Base-by-base conservation (phyloP, 2,797 vertebrate species). In the Danio tinwini region DNA sequence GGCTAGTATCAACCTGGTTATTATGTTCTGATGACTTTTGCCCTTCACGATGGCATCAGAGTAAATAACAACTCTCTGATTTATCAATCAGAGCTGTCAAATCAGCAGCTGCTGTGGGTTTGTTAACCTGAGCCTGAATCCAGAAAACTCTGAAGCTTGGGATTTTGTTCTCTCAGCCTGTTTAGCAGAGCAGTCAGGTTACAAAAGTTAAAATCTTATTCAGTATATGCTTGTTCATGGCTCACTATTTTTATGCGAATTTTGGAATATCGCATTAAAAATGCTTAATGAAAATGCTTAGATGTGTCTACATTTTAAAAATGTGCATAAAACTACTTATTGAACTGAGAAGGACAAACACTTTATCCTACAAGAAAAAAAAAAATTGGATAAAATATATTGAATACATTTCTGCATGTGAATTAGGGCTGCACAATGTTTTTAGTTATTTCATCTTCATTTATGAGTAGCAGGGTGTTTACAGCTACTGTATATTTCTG, bases 31-130 rank as follows among this genome's bases (percentile, higher is more conserved):
- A 65, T 76, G 68, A 65, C 74, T 81, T 61, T 59, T 76, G 52
- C 71, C 76, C 81, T 70, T 61, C 21, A 49, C 44, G 1, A 74
- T 82, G 55, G 70, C 72, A 76, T 63, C 21, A 61, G 42, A 76
- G 76, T 81, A 85, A 84, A 86, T 81, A 84, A 47, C 58, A 64
- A 21, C 71, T 49, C 47, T 55, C 29, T 67, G 44, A 83, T 83
- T 78, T 80, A 78, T 76, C 56, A 55, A 76, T 82, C 62, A 44
- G 10, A 39, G 39, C 16, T 78, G 74, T 79, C 74, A 77, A 74
- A 74, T 78, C 16, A 77, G 19, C 42, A 65, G 39, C 56, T 81
- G 53, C 37, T 50, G n/a, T 56, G 59, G 64, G 81, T 69, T 72
- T 58, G 79, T 77, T 74, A 72, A 79, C 55, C 71, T 59, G 44